A percentile compares a stretch with the other conserved stretches of the same genome.
Evolutionary conservation across 2,797 vertebrate genomes (phyloP).

Genomic region (Knipowitschia caucasica): DNA sequence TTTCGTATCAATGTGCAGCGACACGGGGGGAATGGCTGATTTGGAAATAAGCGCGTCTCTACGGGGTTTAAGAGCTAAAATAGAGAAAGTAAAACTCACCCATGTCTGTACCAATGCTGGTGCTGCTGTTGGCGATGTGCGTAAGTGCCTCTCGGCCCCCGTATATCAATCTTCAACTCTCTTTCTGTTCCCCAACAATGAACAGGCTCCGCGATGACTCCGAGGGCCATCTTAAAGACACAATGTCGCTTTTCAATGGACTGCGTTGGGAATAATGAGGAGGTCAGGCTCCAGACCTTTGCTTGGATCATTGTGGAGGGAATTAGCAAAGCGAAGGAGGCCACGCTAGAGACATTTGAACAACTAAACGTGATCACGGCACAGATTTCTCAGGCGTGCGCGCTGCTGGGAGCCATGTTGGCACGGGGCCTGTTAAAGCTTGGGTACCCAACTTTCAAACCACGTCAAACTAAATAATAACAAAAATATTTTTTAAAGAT

Average conservation of each 20-base stretch:
- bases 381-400: no score
- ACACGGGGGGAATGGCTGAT: constrained; percentile 20
- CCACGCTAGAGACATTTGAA: background rate
- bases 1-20: constrained; percentile 18
- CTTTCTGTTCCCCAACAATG: constrained; percentile 72
- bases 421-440: no score
- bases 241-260: constrained; percentile 78
- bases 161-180: constrained; percentile 70
- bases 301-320: constrained; percentile 57
- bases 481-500: no score
- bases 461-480: no score
- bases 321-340: constrained; percentile 7
- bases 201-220: constrained; percentile 65
- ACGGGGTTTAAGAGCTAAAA: constrained; percentile 9
- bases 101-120: constrained; percentile 71
- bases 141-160: constrained; percentile 54
- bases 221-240: constrained; percentile 74
- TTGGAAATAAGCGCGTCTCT: constrained; percentile 4
- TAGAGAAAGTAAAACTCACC: constrained; percentile 61
- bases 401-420: no score
- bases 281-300: constrained; percentile 65
- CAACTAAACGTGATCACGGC: no score
- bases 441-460: no score
- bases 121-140: constrained; percentile 65
- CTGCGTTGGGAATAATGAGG: constrained; percentile 65